Base-by-base conservation (phyloP, 2,888 invertebrate species). In the Lepeophtheirus nordmannii region DNA sequence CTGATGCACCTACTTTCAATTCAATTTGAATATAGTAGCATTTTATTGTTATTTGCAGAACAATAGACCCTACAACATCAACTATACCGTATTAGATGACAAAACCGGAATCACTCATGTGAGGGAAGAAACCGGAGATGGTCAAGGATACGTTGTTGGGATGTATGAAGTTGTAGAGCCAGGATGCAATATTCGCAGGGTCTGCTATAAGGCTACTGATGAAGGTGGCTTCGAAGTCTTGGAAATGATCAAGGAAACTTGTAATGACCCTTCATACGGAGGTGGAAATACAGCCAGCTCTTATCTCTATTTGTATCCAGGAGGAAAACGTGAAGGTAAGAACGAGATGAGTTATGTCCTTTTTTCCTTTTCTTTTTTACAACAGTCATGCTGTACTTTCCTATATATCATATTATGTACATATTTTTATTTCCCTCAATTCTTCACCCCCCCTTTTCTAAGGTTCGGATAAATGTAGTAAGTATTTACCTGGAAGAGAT, bases 51-150 rank as follows among this genome's bases (percentile, higher is more conserved):
- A 1, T 20, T 62, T 20, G 10, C 14, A 62, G 40, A 62, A 37
- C 38, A 37, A 62, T 17, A 20, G 53, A 46, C 53, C 62, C 10
- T 62, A 62, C 39, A 40, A 39, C n/a, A 46, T 63, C 53, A 53
- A 63, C 30, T 63, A 63, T n/a, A 20, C 63, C 12, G 56, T 56
- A n/a, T 30, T 37, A n/a, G 63, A 63, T 22, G 63, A 46, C 23
- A 56, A 53, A 12, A 23, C 63, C n/a, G 63, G 63, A 10, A 53
- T 63, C 7, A 63, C 63, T 12, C 63, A 63, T 53, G 41, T 53
- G 17, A n/a, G 63, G 1, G 22, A 63, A 53, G 63, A 63, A 23
- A 30, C 46, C 14, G 63, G 37, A 9, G 63, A 63, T 63, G 63
- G 53, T 10, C 22, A 53, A 10, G 63, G 63, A 14, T 41, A 46